These are phyloP conservation scores for Centropyge bicolor DNA, from an alignment of 2,797 vertebrate species.

Conservation along the genomic window DNA sequence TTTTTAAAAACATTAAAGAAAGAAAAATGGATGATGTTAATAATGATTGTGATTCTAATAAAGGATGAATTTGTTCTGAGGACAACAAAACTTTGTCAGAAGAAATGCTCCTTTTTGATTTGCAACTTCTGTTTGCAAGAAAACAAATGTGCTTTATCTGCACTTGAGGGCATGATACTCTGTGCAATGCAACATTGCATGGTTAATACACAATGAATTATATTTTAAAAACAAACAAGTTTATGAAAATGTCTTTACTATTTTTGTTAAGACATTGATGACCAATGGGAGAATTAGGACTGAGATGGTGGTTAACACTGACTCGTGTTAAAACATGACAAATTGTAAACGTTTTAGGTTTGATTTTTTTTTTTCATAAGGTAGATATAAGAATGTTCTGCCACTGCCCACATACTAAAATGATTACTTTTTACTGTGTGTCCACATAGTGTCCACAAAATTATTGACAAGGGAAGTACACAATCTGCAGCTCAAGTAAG, in stretches of 20 bases:
- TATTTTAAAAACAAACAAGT: constrained; percentile 24
- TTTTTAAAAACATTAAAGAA: constrained; percentile 71
- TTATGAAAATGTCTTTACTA: constrained; percentile 23
- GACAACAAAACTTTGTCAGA: constrained; percentile 21
- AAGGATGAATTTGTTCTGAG: constrained; percentile 33
- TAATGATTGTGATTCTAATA: constrained; percentile 48
- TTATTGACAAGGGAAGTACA: constrained; percentile 32
- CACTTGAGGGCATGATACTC: constrained; percentile 28
- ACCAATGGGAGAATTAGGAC: constrained; percentile 35
- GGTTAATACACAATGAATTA: constrained; percentile 76
- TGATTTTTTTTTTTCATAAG: constrained; percentile 14
- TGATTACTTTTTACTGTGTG: constrained; percentile 18
- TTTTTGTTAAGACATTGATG: constrained; percentile 44
- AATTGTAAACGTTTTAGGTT: constrained; percentile 62
- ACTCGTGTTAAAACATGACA: constrained; percentile 45
- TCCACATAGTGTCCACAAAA: constrained; percentile 50
- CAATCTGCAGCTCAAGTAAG: constrained; percentile 55
- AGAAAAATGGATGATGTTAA: constrained; percentile 60
- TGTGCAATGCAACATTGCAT: constrained; percentile 87
- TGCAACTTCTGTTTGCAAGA: constrained; percentile 10
- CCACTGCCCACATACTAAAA: constrained; percentile 34
- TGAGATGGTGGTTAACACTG: constrained; percentile 47
- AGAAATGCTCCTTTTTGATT: constrained; percentile 25
- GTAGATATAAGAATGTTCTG: constrained; percentile 40
- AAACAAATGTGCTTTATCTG: constrained; percentile 29